Percentiles rank a stretch among this genome's conserved stretches.
phyloP scores from a whole-genome alignment of 2,797 vertebrate species.

The Euthynnus affinis region DNA sequence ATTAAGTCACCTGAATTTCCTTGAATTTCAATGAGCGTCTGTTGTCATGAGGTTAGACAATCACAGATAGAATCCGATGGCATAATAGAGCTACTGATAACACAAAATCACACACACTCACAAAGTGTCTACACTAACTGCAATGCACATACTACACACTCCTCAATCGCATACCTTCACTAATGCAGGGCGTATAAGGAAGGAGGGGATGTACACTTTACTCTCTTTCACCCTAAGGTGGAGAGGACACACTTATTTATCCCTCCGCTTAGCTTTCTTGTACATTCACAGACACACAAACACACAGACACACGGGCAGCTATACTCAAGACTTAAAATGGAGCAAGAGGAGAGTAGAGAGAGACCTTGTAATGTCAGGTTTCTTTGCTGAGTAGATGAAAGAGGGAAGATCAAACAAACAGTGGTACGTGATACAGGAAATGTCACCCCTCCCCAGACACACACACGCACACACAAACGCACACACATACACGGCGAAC shows the following conservation, averaged over 20 bases:
- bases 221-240: slow-evolving; percentile 58
- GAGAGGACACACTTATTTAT: slow-evolving; percentile 67
- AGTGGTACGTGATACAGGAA: slow-evolving; percentile 74
- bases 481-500: slow-evolving; percentile 8
- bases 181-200: slow-evolving; percentile 45
- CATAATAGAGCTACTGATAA: slow-evolving; percentile 31
- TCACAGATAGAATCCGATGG: slow-evolving; percentile 16
- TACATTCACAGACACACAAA: not conserved
- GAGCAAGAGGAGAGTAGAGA: slow-evolving; percentile 61
- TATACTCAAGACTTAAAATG: slow-evolving; percentile 52
- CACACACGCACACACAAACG: slow-evolving; percentile 28
- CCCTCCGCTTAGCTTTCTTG: slow-evolving; percentile 49
- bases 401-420: slow-evolving; percentile 82
- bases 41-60: slow-evolving; percentile 27
- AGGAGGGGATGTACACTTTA: slow-evolving; percentile 45
- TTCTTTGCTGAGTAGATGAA: slow-evolving; percentile 83
- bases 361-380: slow-evolving; percentile 77
- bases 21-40: slow-evolving; percentile 42
- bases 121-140: not conserved
- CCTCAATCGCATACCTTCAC: slow-evolving; percentile 18
- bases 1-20: slow-evolving; percentile 36
- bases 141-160: slow-evolving; percentile 11
- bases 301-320: slow-evolving; percentile 11
- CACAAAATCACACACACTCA: not conserved
- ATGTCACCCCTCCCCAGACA: slow-evolving; percentile 69